Evolutionary conservation across 2,113 vertebrate species (phyloP), one percentile per base, ranked within the genome.

Genomic region (Elanoides forficatus): DNA sequence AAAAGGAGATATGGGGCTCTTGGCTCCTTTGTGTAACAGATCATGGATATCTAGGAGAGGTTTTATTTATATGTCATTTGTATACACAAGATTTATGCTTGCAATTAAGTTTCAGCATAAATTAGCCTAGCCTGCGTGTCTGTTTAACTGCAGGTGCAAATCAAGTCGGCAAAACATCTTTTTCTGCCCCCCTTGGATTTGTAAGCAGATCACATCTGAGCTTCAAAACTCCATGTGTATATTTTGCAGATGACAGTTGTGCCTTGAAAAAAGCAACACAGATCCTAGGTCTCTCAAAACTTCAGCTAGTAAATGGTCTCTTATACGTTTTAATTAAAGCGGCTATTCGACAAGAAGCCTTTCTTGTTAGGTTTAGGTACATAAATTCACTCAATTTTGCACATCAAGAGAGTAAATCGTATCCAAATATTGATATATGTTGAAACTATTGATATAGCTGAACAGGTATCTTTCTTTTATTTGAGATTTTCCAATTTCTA

Each of bases 111-210:
- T 90, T 47, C 84, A 15, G 93, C 76, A 86, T 95, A 95, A 97
- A 96, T 97, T 93, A 85, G 58, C 82, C 70, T 15, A 62, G 78
- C 66, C 29, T 42, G 70, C 26, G 50, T 32, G 50, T 87, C 73
- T 95, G 56, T 86, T 81, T 89, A 91, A 96, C 85, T 96, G 93
- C 85, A 95, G 89, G 94, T 97, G 93, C 94, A 93, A 96, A 97
- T 93, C 94, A 91, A 80, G 87, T 56, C 17, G 2, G 40, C 42
- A 81, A 66, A 93, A 56, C 26, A 9, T 38, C 75, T 81, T 56
- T 66, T 76, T 32, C 55, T 81, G 26, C n/a, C 58, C 19, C 20
- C 7, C 34, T n/a, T 59, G n/a, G 58, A 4, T 89, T 17, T 62
- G 88, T 34, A 15, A 72, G 52, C 65, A 65, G 73, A 47, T 92